These are phyloP conservation scores for Andricus grossulariae DNA, from an alignment of 1,140 invertebrate species.

Conservation along the genomic window DNA sequence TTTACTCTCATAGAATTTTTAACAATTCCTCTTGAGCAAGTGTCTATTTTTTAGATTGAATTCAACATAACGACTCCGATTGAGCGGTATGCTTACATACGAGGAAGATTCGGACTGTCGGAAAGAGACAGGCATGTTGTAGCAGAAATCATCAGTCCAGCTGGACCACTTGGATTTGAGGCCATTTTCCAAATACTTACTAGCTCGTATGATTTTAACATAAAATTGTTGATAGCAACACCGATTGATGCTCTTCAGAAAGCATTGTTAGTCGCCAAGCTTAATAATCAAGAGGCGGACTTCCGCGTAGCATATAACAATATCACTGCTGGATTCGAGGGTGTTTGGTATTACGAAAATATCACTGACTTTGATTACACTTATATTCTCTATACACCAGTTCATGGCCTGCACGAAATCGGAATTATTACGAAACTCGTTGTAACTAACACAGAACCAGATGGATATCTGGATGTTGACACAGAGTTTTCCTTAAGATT, in stretches of 20 bases:
- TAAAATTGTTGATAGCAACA: slow-evolving; percentile 83
- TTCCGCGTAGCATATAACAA: slow-evolving; percentile 84
- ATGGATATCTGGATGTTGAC: slow-evolving; percentile 78
- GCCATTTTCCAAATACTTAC: slow-evolving; percentile 76
- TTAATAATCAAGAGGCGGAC: slow-evolving; percentile 80
- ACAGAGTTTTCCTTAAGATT: slow-evolving; percentile 82
- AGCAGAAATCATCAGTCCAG: slow-evolving; percentile 81
- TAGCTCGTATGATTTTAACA: slow-evolving; percentile 80
- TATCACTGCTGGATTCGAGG: slow-evolving; percentile 84
- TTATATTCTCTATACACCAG: slow-evolving; percentile 85
- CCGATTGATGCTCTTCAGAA: slow-evolving; percentile 82
- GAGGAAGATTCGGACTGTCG: slow-evolving; percentile 83
- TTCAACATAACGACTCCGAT: slow-evolving; percentile 85
- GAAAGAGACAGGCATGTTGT: slow-evolving; percentile 83
- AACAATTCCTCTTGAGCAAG: background rate
- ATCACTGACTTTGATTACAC: slow-evolving; percentile 85
- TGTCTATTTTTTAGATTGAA: slow-evolving; percentile 54
- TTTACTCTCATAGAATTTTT: background rate
- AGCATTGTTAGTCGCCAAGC: slow-evolving; percentile 79
- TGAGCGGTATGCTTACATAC: slow-evolving; percentile 79
- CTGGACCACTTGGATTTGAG: slow-evolving; percentile 82
- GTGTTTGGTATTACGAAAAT: slow-evolving; percentile 84
- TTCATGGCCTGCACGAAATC: slow-evolving; percentile 84
- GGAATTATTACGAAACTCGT: slow-evolving; percentile 84
- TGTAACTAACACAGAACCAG: slow-evolving; percentile 57